Base-by-base conservation (phyloP, 2,797 vertebrate species). In the Acanthornis magna region DNA sequence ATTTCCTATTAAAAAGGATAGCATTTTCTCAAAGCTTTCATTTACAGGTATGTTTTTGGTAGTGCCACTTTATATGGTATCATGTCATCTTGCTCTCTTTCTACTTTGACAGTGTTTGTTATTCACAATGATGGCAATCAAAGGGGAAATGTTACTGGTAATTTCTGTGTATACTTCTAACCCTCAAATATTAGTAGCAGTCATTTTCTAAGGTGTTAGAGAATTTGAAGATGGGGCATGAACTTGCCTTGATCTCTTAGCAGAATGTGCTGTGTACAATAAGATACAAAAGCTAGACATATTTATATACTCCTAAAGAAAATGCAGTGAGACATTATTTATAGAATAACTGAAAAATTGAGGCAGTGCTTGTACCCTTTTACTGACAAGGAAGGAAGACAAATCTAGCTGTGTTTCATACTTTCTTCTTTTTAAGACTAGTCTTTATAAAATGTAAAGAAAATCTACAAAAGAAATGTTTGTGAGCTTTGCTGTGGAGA, bases 1-100 rank as follows among this genome's bases (percentile, higher is more conserved):
- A 84, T 90, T 96, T 96, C 75, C 61, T 57, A 27, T 70, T 87
- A 18, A 85, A 92, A 91, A 91, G 78, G 36, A 67, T 20, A 80
- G 17, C 40, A 58, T 68, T 93, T 95, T 97, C 70, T 68, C 27
- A 75, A 62, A 72, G 61, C 85, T 94, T 94, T 95, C 58, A 50
- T 92, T 96, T 95, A 61, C 86, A 60, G 89, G 73, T 96, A 95
- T 94, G 84, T 85, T 96, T 96, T 84, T 93, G 71, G 70, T 84
- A 58, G 45, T 96, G 96, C 95, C 92, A 85, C 92, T 96, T 96
- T 68, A 93, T 89, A 63, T 85, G 55, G 87, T 83, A 60, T 96
- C 73, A n/a, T 91, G 80, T 95, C 77, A 92, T 94, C 93, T 93
- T 87, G 65, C 70, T 95, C 60, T 89, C 74, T 95, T 74, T 95